Evolutionary conservation across 2,888 invertebrate species (phyloP), one percentile per base, ranked within the genome.

Genomic region (Macaria notata): DNA sequence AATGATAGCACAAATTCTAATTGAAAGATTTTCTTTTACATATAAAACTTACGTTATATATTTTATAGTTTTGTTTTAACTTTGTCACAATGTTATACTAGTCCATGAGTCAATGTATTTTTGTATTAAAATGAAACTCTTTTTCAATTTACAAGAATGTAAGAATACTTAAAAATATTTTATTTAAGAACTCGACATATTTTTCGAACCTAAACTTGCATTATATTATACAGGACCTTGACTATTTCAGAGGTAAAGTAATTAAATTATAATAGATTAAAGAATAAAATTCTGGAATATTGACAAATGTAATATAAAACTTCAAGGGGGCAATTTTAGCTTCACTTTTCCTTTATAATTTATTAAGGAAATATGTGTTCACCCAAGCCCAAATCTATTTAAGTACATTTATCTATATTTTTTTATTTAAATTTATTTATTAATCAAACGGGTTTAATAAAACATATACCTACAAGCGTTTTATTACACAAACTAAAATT

Each of bases 1-100:
- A 38, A 39, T 48, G 9, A 29, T 9, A 42, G 54, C 54, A 54
- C 54, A 43, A 39, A 38, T 44, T 46, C 9, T 45, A 45, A 19
- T 43, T 36, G 7, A 36, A 36, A 36, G 4, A 9, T 41, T 41
- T 41, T 9, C 5, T 36, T 36, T 36, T n/a, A 9, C 41, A 4
- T n/a, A 41, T 8, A 41, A 4, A 8, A 8, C 5, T 41, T 8
- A n/a, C 9, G 9, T 41, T n/a, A 0, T 41, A 41, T 8, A 1
- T 1, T 41, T 41, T 41, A 4, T 41, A 5, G 4, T 43, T 43
- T 43, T 43, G 2, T 43, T 43, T 43, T 30, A 41, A 41, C 4
- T 41, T 8, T 8, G 9, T 41, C 41, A n/a, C 41, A 9, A 41
- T 41, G 6, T 41, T 8, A 4, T 19, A 43, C 43, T 43, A 44